Base-by-base conservation (phyloP, 2,888 invertebrate species). In the Cenopis cana region DNA sequence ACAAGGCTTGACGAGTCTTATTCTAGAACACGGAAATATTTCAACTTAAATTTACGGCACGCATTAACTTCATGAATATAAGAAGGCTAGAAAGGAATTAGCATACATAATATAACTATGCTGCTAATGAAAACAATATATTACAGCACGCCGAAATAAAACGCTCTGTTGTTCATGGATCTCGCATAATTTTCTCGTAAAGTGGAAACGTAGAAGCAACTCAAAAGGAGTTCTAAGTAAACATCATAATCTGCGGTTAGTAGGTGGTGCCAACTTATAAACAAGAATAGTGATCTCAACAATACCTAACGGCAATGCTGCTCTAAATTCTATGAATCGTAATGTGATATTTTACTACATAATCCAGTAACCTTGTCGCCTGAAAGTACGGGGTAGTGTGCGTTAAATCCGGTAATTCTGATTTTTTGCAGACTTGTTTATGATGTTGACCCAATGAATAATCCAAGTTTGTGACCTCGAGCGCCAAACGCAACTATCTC, bases 181-280 rank as follows among this genome's bases (percentile, higher is more conserved):
- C 67, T 67, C 20, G 71, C 71, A 71, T 71, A 71, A 71, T 71
- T 71, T 71, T 71, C 61, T 67, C 60, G 67, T 71, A 71, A 71
- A 55, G 60, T 60, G 20, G 60, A 61, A 55, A 60, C 46, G 66
- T 61, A 49, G 55, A 24, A 67, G 66, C 49, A 66, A 71, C 67
- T 66, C 66, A 61, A 61, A 71, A 61, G 71, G 73, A 59, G 60
- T 61, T 50, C 57, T 61, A 57, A 65, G 69, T 52, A 75, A 78
- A 75, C 71, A 75, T 70, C 73, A 70, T 73, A 76, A 77, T 73
- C 74, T 73, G 70, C 72, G 66, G 74, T 75, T 56, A 66, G 66
- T 52, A 59, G 66, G 66, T 71, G 41, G 29, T 38, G 38, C 50
- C 17, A 70, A 50, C 66, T 71, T 67, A 71, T 67, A 71, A 71